These are phyloP conservation scores for Pterois miles DNA, from an alignment of 2,797 vertebrate genomes.

Conservation along the genomic window DNA sequence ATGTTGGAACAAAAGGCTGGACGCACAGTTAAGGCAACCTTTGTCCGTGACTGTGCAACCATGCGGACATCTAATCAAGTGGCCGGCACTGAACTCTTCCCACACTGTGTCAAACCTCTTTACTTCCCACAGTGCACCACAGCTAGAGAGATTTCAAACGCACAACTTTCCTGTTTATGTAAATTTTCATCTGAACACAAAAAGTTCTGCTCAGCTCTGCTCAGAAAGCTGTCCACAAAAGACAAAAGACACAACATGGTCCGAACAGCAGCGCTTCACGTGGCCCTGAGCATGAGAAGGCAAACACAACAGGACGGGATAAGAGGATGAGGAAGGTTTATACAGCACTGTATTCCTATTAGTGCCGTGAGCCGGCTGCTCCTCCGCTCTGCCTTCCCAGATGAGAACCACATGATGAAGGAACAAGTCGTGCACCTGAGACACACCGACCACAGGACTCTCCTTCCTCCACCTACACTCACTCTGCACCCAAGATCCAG, in stretches of 20 bases:
- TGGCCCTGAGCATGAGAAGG: conserved; percentile 45
- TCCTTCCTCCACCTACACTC: conserved; percentile 19
- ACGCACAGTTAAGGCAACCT: conserved; percentile 81
- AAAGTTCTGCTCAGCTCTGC: neutral
- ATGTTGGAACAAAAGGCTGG: conserved; percentile 78
- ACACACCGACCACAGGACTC: conserved; percentile 33
- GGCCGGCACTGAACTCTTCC: conserved; percentile 59
- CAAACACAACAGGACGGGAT: conserved; percentile 62
- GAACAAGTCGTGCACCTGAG: conserved; percentile 49
- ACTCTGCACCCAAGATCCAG: conserved; percentile 20
- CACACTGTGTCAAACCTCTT: conserved; percentile 64
- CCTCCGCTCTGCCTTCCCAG: conserved; percentile 45
- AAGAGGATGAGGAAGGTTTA: conserved; percentile 73
- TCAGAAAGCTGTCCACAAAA: neutral
- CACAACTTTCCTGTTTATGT: neutral
- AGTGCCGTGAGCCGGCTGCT: conserved; percentile 52
- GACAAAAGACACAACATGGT: conserved; percentile 7
- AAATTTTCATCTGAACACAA: neutral
- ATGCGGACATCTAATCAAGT: conserved; percentile 79
- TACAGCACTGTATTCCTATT: conserved; percentile 59
- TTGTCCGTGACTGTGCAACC: conserved; percentile 85
- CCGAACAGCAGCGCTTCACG: conserved; percentile 38
- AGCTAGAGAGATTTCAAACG: conserved; percentile 36
- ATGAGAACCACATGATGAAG: conserved; percentile 79
- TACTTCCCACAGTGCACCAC: conserved; percentile 62